phyloP scores from a whole-genome alignment of 2,888 invertebrate genomes.

The Mycogona germanica region DNA sequence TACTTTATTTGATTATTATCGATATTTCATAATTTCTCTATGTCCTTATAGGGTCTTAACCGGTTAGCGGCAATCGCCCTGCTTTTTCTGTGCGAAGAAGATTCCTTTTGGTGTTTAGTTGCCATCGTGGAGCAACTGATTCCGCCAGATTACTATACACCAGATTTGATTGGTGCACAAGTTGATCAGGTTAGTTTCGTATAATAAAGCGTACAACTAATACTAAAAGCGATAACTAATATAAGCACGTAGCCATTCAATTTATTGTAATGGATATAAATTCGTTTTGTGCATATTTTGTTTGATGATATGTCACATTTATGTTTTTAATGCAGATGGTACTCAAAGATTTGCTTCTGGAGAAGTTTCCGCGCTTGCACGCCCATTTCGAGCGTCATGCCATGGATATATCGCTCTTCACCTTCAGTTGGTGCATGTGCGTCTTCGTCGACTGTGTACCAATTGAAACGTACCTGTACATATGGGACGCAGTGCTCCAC shows the following conservation, averaged over 20 bases:
- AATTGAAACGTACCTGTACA: conserved; percentile 39
- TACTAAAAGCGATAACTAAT: conserved; percentile 9
- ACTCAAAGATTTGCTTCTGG: conserved; percentile 39
- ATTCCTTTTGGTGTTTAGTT: conserved; percentile 43
- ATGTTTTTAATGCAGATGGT: conserved; percentile 33
- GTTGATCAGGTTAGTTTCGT: conserved; percentile 38
- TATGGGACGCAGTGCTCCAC: conserved; percentile 43
- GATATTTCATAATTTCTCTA: too few relatives aligned
- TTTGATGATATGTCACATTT: conserved; percentile 14
- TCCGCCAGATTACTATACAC: conserved; percentile 41
- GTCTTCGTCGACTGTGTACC: conserved; percentile 43
- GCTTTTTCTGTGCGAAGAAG: conserved; percentile 42
- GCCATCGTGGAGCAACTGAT: conserved; percentile 41
- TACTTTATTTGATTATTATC: too few relatives aligned
- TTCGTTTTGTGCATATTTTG: too few relatives aligned
- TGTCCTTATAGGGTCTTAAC: conserved; percentile 39
- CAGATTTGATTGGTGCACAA: conserved; percentile 40
- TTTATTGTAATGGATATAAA: too few relatives aligned
- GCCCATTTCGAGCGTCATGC: conserved; percentile 36
- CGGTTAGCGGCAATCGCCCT: conserved; percentile 42
- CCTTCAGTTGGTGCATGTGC: conserved; percentile 45
- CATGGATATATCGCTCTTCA: conserved; percentile 40
- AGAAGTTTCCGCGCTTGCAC: conserved; percentile 39
- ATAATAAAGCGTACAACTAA: conserved; percentile 1
- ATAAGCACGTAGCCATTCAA: conserved; percentile 5